Evolutionary conservation across 2,797 vertebrate species (phyloP), one percentile per base, ranked within the genome.

Genomic region (Pangasius djambal): DNA sequence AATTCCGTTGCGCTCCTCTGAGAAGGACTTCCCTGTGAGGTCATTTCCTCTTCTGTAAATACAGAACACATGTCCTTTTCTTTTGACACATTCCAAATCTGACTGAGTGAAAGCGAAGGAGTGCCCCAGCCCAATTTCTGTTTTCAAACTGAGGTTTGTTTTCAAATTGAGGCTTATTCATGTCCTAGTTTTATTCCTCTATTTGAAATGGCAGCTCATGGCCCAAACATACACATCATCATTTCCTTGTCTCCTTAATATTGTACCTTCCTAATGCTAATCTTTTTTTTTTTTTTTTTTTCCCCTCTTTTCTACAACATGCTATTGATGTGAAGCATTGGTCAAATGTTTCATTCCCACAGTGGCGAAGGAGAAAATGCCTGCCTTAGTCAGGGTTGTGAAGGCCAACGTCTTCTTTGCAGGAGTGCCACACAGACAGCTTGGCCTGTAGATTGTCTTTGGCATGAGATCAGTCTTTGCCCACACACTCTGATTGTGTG

Each of bases 41-140:
- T 92, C 34, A 93, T 92, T 92, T 92, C 90, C 91, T 91, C 20
- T 87, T 75, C 89, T 91, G 86, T 87, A 88, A 90, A 92, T 90
- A 79, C 86, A 90, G 78, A 91, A 90, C 88, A 88, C 90, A 89
- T 89, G 90, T 89, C 50, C 86, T 86, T 88, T 88, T 78, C 37
- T 89, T 91, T 87, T 86, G 82, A 86, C 85, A 89, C 83, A 88
- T 89, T 91, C 88, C 86, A 88, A 82, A 44, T 86, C 72, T 0
- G 37, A 61, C 48, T 65, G 55, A 75, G 81, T 84, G 81, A 55
- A 85, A 34, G 83, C 86, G 85, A 83, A 87, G 77, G 77, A 85
- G 18, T 82, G 83, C 89, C 78, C 65, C 86, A 63, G 57, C 34
- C 86, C 81, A 18, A 16, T 63, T 77, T 86, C 48, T 82, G 22